These are phyloP conservation scores for Tyria jacobaeae DNA, from an alignment of 2,888 invertebrate species.

Conservation along the genomic window DNA sequence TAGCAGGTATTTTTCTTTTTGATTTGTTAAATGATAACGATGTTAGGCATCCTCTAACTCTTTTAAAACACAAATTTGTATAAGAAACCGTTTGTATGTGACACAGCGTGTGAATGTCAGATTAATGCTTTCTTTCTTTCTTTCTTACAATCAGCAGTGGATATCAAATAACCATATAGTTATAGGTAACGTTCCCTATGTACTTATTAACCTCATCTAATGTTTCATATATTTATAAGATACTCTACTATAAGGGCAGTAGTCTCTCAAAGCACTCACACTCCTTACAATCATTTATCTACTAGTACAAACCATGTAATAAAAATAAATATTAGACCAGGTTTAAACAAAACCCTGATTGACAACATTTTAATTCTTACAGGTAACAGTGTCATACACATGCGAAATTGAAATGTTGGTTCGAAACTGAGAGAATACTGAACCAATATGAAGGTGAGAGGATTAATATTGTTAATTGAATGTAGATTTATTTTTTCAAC, in stretches of 20 bases:
- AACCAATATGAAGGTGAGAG: constrained; percentile 62
- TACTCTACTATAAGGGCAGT: neutral
- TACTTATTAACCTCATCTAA: neutral
- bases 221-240: neutral
- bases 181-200: neutral
- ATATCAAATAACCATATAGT: neutral
- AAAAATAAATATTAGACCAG: neutral
- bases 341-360: constrained; percentile 65
- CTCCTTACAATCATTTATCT: neutral
- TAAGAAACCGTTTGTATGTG: no score
- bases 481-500: constrained; percentile 70
- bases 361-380: constrained; percentile 69
- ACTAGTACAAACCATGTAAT: neutral
- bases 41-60: no score
- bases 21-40: no score
- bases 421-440: constrained; percentile 71
- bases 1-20: no score
- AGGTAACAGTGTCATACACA: constrained; percentile 73
- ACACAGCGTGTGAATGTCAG: no score
- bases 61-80: no score
- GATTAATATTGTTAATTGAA: constrained; percentile 82
- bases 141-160: neutral
- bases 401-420: constrained; percentile 72
- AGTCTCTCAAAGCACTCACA: neutral
- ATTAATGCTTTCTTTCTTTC: no score